Base-by-base conservation (phyloP, 2,113 vertebrate genomes). In the Lethenteron reissneri region DNA sequence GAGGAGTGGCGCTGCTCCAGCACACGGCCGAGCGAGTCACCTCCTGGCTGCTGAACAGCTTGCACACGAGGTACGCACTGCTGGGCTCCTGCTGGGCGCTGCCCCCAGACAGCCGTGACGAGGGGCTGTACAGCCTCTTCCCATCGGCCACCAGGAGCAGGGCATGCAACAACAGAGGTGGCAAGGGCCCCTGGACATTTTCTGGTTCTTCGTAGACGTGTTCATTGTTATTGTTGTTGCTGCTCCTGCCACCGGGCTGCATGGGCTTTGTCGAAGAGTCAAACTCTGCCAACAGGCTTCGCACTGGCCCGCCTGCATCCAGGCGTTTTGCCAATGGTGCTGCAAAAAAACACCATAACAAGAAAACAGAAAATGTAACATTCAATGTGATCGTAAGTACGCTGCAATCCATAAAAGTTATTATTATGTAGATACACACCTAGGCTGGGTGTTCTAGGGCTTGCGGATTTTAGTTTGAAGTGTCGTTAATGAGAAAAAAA, bases 131-230 rank as follows among this genome's bases (percentile, higher is more conserved):
- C 64, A 68, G 64, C 9, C 87, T 85, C 78, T 82, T 91, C 58
- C 92, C 94, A 57, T 89, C 81, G 1, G 85, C 85, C 69, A 97
- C 88, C 88, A 94, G 88, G 73, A 97, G 75, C 0, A 99, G 78
- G 57, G 88, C 76, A 3, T 96, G 84, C 64, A 99, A 78, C 6
- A 97, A 17, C 2, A 74, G 11, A 8, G 69, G 3, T 1, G 74
- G 62, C n/a, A 70, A 0, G 73, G 76, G 9, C 59, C 73, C 57
- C 58, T 70, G 3, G 15, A 1, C 1, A 5, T 2, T 0, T 75
- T 71, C 13, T 60, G 2, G 68, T 17, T 72, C 72, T 74, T 41
- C 11, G 6, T 72, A 14, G 73, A 72, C 64, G 7, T 70, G 5
- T 8, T 62, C 71, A 56, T 69, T 17, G 68, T 74, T 71, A 56